phyloP scores from a whole-genome alignment of 2,797 vertebrate species.

The Poecilia velifera region DNA sequence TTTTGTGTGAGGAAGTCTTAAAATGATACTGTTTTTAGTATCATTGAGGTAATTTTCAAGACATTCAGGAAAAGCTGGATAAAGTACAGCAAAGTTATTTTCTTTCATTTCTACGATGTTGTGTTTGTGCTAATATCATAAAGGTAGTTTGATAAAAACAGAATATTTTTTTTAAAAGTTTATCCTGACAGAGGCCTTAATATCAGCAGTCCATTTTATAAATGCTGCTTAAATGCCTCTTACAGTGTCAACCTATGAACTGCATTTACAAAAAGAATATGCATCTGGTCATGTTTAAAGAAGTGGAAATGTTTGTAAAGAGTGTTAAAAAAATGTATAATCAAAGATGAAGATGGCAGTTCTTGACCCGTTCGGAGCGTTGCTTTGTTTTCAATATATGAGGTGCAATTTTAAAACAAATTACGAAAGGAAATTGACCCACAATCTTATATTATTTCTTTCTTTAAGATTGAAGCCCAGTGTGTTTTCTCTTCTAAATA shows the following conservation, averaged over 20 bases:
- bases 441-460: not conserved
- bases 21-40: not conserved
- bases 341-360: not conserved
- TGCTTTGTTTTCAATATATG: not conserved
- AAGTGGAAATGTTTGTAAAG: not conserved
- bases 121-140: not conserved
- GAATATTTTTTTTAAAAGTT: not conserved
- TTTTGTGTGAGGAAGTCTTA: not conserved
- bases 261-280: not conserved
- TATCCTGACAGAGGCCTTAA: not conserved
- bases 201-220: not conserved
- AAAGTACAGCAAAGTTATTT: not conserved
- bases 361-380: not conserved
- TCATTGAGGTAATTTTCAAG: not conserved
- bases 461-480: not conserved
- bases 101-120: not conserved
- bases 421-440: not conserved
- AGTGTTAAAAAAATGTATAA: not conserved
- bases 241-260: not conserved
- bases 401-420: not conserved
- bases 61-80: not conserved
- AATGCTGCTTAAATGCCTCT: not conserved
- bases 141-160: not conserved
- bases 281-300: not conserved
- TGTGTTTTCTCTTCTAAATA: not conserved